phyloP scores from a whole-genome alignment of 2,113 vertebrate genomes.

The Carassius carassius region DNA sequence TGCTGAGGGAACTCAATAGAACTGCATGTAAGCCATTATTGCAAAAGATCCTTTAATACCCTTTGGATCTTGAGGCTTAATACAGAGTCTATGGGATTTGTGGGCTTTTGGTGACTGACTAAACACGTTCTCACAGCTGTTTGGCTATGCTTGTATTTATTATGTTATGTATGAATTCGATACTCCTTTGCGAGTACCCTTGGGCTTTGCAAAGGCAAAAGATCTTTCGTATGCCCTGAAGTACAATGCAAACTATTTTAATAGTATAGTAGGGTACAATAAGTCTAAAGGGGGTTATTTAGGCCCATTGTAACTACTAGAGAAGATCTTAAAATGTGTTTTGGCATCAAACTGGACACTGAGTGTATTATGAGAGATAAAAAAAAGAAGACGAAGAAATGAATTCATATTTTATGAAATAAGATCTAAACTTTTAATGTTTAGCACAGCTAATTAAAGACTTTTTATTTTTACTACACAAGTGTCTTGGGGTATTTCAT shows the following conservation, averaged over 20 bases:
- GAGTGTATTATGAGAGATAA: not conserved
- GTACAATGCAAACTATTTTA: not conserved
- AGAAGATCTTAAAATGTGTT: not conserved
- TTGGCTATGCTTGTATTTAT: not conserved
- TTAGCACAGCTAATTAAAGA: too few species aligned
- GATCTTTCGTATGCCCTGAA: not conserved
- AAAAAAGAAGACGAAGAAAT: not conserved
- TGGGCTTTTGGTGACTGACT: constrained; percentile 8
- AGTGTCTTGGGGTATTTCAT: too few species aligned
- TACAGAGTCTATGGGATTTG: constrained; percentile 6
- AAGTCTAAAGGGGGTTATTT: not conserved
- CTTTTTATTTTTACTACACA: too few species aligned
- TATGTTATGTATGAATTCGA: not conserved
- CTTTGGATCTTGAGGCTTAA: constrained; percentile 8
- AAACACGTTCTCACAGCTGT: not conserved
- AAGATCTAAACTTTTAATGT: too few species aligned
- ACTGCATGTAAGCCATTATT: not conserved
- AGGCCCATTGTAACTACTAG: not conserved
- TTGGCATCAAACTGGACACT: not conserved
- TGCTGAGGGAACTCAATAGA: not conserved
- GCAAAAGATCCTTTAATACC: constrained; percentile 25
- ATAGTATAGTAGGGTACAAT: not conserved
- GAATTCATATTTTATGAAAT: not conserved
- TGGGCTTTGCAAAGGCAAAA: not conserved
- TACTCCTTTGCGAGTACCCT: not conserved